phyloP scores from a whole-genome alignment of 2,113 vertebrate genomes.

The Barbus barbus region DNA sequence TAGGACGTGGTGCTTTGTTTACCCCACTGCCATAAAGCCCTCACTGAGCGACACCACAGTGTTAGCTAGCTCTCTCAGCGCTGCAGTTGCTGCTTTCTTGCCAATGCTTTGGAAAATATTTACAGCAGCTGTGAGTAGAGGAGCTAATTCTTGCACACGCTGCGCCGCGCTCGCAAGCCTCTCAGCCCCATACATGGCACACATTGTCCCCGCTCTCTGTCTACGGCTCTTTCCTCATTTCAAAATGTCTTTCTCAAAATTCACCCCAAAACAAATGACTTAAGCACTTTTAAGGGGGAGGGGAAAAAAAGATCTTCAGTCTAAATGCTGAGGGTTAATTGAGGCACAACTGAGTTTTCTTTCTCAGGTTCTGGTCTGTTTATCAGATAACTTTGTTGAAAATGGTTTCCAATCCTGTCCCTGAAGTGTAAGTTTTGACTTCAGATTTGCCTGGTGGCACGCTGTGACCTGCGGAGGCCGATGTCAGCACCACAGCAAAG shows the following conservation, averaged over 20 bases:
- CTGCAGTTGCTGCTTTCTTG: slow-evolving; percentile 13
- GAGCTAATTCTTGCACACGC: slow-evolving; percentile 6
- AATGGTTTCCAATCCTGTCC: background rate
- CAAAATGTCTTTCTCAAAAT: background rate
- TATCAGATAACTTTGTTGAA: background rate
- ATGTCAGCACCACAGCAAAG: background rate
- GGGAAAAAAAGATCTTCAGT: too few species aligned
- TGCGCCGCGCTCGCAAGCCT: background rate
- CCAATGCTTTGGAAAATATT: slow-evolving; percentile 48
- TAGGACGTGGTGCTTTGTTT: slow-evolving; percentile 49
- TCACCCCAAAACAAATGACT: background rate
- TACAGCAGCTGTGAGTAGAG: slow-evolving; percentile 43
- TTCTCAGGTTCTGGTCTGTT: background rate
- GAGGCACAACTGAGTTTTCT: background rate
- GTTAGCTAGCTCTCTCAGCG: background rate
- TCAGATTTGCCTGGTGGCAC: background rate
- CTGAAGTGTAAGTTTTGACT: slow-evolving; percentile 7
- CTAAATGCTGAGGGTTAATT: background rate
- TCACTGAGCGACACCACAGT: background rate
- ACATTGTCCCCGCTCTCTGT: background rate
- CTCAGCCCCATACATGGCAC: slow-evolving; percentile 7
- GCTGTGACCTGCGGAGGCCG: background rate
- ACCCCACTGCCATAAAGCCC: slow-evolving; percentile 2
- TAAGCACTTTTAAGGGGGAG: background rate
- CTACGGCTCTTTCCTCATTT: background rate